Percentiles rank a stretch among this genome's conserved stretches.
These are phyloP conservation scores for Hyles vespertilio DNA, from an alignment of 1,140 invertebrate species.

Conservation along the genomic window DNA sequence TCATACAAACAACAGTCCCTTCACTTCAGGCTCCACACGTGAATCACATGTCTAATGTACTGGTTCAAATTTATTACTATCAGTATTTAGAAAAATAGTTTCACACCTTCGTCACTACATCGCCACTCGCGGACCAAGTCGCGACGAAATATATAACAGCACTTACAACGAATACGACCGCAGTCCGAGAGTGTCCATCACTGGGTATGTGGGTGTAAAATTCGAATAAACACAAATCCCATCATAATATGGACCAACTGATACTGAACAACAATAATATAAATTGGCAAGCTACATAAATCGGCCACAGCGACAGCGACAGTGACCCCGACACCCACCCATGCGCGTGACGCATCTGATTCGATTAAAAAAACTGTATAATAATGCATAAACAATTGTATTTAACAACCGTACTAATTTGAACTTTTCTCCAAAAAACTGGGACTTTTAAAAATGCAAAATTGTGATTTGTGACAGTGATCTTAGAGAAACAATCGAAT, in stretches of 20 bases:
- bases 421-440: slow-evolving; percentile 45
- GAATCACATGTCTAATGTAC: no score
- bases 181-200: no score
- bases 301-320: slow-evolving; percentile 29
- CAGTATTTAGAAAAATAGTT: no score
- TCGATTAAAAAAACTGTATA: slow-evolving; percentile 50
- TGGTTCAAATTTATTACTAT: no score
- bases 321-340: slow-evolving; percentile 41
- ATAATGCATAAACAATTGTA: slow-evolving; percentile 50
- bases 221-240: no score
- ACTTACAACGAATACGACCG: no score
- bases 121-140: no score
- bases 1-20: slow-evolving; percentile 46
- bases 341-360: slow-evolving; percentile 52
- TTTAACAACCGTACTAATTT: slow-evolving; percentile 57
- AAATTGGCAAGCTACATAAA: slow-evolving; percentile 15
- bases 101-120: no score
- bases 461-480: slow-evolving; percentile 75
- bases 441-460: slow-evolving; percentile 59
- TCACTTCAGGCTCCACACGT: background rate
- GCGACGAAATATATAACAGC: no score
- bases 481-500: slow-evolving; percentile 62
- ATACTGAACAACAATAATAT: background rate
- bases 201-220: no score
- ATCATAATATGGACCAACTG: no score